phyloP scores from a whole-genome alignment of 2,888 invertebrate genomes.

The Euphydryas editha region DNA sequence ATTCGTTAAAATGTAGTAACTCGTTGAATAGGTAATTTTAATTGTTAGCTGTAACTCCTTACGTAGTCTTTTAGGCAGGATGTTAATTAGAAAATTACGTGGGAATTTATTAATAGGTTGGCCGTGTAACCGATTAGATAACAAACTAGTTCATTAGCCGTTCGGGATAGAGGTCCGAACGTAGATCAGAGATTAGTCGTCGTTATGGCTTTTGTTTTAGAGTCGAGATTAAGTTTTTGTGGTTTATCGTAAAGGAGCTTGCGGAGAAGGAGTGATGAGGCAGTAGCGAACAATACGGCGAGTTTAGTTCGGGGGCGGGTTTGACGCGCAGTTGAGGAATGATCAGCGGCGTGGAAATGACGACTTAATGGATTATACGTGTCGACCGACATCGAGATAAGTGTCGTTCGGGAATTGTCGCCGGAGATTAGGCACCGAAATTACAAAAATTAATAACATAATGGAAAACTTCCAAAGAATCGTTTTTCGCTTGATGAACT shows the following conservation, averaged over 20 bases:
- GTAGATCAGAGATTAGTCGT: constrained; percentile 42
- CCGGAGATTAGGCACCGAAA: constrained; percentile 77
- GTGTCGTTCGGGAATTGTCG: constrained; percentile 78
- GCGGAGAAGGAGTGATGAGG: constrained; percentile 67
- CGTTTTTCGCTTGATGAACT: constrained; percentile 69
- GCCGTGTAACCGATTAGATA: constrained; percentile 80
- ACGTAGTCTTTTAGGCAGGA: constrained; percentile 53
- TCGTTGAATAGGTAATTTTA: constrained; percentile 21
- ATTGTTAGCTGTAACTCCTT: constrained; percentile 21
- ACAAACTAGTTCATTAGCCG: constrained; percentile 82
- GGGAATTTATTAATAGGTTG: constrained; percentile 81
- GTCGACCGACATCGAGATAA: constrained; percentile 81
- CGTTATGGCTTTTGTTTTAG: constrained; percentile 59
- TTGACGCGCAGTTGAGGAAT: constrained; percentile 81
- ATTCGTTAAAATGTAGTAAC: constrained; percentile 21
- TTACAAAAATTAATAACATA: constrained; percentile 80
- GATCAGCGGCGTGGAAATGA: constrained; percentile 82
- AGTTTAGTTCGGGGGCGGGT: constrained; percentile 72
- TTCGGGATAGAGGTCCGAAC: constrained; percentile 60
- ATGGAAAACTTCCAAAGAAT: constrained; percentile 72
- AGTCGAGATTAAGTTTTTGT: constrained; percentile 53
- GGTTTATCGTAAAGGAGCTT: constrained; percentile 56
- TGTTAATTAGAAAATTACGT: constrained; percentile 82
- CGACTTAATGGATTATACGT: constrained; percentile 84
- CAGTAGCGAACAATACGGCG: constrained; percentile 79